Evolutionary conservation across 2,797 vertebrate species (phyloP).

Genomic region (Squalus acanthias): DNA sequence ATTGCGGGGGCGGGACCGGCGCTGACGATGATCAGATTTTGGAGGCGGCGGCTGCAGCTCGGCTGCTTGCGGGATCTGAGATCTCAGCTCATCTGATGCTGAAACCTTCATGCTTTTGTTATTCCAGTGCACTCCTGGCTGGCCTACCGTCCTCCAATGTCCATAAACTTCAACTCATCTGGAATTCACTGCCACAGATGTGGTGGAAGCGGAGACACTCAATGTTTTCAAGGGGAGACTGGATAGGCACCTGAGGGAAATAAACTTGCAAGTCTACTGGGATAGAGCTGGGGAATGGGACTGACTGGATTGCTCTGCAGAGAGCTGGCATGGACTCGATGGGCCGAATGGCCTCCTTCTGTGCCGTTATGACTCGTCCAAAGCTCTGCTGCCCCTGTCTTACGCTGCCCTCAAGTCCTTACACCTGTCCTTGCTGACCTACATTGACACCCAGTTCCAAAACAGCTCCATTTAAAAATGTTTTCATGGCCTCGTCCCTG

Average conservation of each 20-base stretch:
- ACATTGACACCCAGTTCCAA: neutral
- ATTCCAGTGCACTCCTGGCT: neutral
- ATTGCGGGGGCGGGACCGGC: too few relatives aligned
- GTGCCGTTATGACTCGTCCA: too few relatives aligned
- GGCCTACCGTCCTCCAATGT: neutral
- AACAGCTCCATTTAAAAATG: neutral
- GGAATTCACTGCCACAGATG: neutral
- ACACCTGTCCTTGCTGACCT: neutral
- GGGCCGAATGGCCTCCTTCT: too few relatives aligned
- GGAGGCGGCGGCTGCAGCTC: neutral
- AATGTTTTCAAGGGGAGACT: too few relatives aligned
- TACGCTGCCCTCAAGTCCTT: neutral
- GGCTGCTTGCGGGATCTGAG: neutral
- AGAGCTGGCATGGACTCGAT: too few relatives aligned
- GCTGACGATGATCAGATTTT: neutral
- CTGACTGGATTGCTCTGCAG: too few relatives aligned
- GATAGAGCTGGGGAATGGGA: too few relatives aligned
- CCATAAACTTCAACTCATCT: neutral
- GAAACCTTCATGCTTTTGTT: neutral
- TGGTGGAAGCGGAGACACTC: too few relatives aligned
- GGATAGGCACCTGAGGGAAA: too few relatives aligned
- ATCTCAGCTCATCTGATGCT: neutral
- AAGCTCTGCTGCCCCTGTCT: neutral
- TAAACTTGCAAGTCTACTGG: too few relatives aligned
- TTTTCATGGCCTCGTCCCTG: neutral